Evolutionary conservation across 2,113 vertebrate species (phyloP), one percentile per base, ranked within the genome.

Genomic region (Leptobrachium leishanense): DNA sequence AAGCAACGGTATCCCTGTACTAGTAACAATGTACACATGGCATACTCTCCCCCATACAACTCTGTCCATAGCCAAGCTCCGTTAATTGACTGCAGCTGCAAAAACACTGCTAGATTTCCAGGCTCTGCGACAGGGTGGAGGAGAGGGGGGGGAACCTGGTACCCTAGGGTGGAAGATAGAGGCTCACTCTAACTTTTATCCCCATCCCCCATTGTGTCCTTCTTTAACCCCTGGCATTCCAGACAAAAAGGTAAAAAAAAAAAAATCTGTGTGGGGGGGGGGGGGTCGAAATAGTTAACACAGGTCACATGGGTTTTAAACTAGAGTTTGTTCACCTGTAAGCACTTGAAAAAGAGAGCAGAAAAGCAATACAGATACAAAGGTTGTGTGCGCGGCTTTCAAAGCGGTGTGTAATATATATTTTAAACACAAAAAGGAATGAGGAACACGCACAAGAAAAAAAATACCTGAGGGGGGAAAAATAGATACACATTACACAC

Each of bases 21-120:
- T 5, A 50, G 46, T 50, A 50, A 50, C 55, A 3, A 59, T 59
- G 13, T 59, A 15, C 55, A 59, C 13, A 13, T 59, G 55, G 10
- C 55, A 1, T 12, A 15, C 13, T 57, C 55, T 12, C 55, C 55
- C 9, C 55, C 55, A 15, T 57, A 10, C 55, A 57, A 12, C 55
- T 77, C 65, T 53, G 59, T 44, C 39, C 50, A 71, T 71, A 66
- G 42, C 50, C 46, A 43, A 64, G 31, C 44, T 55, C 46, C 69
- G 46, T 64, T 79, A 79, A 79, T 79, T 79, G 70, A 79, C 41
- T 53, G 53, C 77, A 79, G 77, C 77, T 79, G 77, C 77, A 79
- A 79, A 57, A 79, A 79, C 77, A 79, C 71, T 43, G 64, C 71
- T 73, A 44, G 43, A 64, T 79, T 79, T 79, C 77, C 72, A 73